These are phyloP conservation scores for Chaetodon trifasciatus DNA, from an alignment of 2,797 vertebrate genomes.

Conservation along the genomic window DNA sequence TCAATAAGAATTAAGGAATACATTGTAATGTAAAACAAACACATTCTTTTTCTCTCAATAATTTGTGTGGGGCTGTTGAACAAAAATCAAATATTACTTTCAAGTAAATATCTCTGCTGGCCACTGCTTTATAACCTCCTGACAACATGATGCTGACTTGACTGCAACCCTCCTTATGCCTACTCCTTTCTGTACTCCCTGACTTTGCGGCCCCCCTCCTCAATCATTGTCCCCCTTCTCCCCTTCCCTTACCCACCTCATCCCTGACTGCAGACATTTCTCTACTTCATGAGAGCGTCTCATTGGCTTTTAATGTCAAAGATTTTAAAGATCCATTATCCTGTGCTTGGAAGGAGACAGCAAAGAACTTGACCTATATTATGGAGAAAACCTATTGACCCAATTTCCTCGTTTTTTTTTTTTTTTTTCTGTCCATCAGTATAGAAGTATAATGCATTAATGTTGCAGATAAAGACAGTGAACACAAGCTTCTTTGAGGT, in stretches of 20 bases:
- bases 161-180: neutral
- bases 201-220: neutral
- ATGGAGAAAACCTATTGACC: constrained; percentile 18
- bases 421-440: neutral
- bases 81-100: constrained; percentile 9
- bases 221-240: neutral
- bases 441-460: neutral
- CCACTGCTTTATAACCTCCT: neutral
- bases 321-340: constrained; percentile 30
- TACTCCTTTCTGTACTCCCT: neutral
- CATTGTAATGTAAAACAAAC: no score
- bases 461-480: neutral
- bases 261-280: constrained; percentile 1
- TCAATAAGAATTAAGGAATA: neutral
- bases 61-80: neutral
- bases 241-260: neutral
- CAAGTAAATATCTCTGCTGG: neutral
- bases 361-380: constrained; percentile 28
- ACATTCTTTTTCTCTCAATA: neutral
- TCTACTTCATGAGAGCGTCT: constrained; percentile 11
- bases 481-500: neutral
- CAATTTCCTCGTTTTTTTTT: neutral
- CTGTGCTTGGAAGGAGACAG: neutral
- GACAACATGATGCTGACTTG: constrained; percentile 1
- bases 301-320: constrained; percentile 31